A percentile compares a stretch with the other conserved stretches of the same genome.
Evolutionary conservation across 2,113 vertebrate genomes (phyloP).

Genomic region (Carassius auratus): DNA sequence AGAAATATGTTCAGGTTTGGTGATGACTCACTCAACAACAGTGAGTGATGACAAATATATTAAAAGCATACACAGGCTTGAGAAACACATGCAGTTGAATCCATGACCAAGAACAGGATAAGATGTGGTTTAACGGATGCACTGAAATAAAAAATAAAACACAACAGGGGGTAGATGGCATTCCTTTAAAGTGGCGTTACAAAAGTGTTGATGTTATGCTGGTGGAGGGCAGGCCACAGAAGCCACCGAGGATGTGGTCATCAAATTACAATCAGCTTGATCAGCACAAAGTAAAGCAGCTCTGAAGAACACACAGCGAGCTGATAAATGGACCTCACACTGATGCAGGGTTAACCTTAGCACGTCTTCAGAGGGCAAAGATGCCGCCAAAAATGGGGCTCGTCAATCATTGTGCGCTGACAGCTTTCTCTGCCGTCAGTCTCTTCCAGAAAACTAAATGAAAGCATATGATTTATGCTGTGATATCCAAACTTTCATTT

Average conservation of each 20-base stretch:
- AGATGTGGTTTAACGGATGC: not conserved
- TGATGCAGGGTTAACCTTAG: constrained; percentile 36
- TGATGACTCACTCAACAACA: constrained; percentile 13
- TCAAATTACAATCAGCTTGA: constrained; percentile 23
- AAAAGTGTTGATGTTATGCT: not conserved
- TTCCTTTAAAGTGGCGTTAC: not conserved
- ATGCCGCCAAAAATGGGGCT: constrained; percentile 10
- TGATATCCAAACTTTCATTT: not conserved
- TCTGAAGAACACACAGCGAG: constrained; percentile 15
- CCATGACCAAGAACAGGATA: not conserved
- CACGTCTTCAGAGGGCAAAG: not conserved
- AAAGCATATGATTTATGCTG: not conserved
- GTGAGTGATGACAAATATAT: not conserved
- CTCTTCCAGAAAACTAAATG: not conserved
- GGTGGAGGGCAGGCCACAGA: constrained; percentile 21
- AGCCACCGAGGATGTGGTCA: constrained; percentile 19
- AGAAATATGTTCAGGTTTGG: not conserved
- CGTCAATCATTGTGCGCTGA: not conserved
- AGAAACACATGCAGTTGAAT: not conserved
- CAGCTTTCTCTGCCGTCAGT: not conserved
- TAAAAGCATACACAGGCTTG: not conserved
- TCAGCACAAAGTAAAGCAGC: constrained; percentile 16
- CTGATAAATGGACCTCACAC: constrained; percentile 28
- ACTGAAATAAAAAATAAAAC: not conserved
- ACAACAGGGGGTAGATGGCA: not conserved